phyloP scores from a whole-genome alignment of 1,140 invertebrate genomes.

The Maniola jurtina region DNA sequence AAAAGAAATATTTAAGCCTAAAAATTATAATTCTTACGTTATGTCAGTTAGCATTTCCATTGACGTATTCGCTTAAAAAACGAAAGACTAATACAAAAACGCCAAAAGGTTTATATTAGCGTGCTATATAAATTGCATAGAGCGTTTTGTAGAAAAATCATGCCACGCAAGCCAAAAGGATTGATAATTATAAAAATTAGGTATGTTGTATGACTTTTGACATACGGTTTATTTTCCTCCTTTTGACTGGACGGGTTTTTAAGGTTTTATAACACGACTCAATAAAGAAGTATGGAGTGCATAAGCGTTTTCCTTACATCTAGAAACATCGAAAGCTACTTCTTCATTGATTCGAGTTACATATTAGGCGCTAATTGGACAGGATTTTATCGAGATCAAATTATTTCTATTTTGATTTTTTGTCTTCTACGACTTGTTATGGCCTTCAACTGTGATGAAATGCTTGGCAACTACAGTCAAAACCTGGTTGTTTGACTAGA shows the following conservation, averaged over 20 bases:
- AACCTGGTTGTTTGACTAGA: slow-evolving; percentile 47
- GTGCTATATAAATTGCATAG: neutral
- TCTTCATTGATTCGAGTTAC: slow-evolving; percentile 50
- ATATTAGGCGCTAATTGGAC: slow-evolving; percentile 33
- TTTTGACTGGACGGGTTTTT: slow-evolving; percentile 55
- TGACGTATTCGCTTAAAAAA: neutral
- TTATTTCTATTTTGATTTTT: slow-evolving; percentile 6
- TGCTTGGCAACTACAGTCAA: slow-evolving; percentile 36
- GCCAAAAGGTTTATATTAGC: neutral
- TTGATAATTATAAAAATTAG: slow-evolving; percentile 12
- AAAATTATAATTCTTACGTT: too few species aligned
- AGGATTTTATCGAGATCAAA: slow-evolving; percentile 34
- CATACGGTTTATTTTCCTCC: slow-evolving; percentile 16
- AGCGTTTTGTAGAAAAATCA: neutral
- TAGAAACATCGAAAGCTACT: slow-evolving; percentile 60
- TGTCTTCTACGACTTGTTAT: slow-evolving; percentile 27
- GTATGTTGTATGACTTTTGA: neutral
- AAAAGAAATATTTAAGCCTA: too few species aligned
- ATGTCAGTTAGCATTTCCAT: neutral
- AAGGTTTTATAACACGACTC: slow-evolving; percentile 46
- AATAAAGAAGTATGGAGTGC: slow-evolving; percentile 42
- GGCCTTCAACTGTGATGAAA: slow-evolving; percentile 30
- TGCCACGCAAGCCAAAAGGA: slow-evolving; percentile 45
- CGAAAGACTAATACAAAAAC: neutral
- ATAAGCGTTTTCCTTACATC: slow-evolving; percentile 48